phyloP scores from a whole-genome alignment of 2,797 vertebrate genomes.

The Molothrus aeneus region DNA sequence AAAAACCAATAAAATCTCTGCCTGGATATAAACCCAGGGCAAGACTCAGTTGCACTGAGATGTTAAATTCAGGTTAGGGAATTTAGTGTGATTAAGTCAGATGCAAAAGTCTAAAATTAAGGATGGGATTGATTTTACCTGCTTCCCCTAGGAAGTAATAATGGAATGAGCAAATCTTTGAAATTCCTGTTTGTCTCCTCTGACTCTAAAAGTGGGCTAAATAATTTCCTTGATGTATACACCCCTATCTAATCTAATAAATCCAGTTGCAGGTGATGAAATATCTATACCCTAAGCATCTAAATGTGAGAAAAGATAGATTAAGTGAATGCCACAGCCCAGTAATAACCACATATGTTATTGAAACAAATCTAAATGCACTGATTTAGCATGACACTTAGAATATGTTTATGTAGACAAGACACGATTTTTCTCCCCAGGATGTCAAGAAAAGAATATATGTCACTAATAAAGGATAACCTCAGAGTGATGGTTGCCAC shows the following conservation, averaged over 20 bases:
- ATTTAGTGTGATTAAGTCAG: not conserved
- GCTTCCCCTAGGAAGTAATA: not conserved
- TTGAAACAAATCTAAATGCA: not conserved
- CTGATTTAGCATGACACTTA: not conserved
- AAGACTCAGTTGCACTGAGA: not conserved
- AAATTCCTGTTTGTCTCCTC: not conserved
- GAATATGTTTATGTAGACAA: not conserved
- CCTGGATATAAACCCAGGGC: not conserved
- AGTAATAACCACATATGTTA: not conserved
- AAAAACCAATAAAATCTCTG: not conserved
- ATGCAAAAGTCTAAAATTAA: constrained; percentile 10
- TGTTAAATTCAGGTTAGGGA: not conserved
- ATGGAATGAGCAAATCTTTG: not conserved
- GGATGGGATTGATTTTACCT: not conserved
- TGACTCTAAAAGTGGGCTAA: not conserved
- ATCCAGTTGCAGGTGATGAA: not conserved
- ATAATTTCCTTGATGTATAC: not conserved
- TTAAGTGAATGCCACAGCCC: not conserved
- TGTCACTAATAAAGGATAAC: not conserved
- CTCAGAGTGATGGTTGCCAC: not conserved
- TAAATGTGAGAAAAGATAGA: not conserved
- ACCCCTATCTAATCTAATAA: not conserved
- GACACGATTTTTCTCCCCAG: not conserved
- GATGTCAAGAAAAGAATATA: not conserved
- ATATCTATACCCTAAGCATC: not conserved